These are phyloP conservation scores for Euclidia mi DNA, from an alignment of 2,888 invertebrate genomes.

Conservation along the genomic window DNA sequence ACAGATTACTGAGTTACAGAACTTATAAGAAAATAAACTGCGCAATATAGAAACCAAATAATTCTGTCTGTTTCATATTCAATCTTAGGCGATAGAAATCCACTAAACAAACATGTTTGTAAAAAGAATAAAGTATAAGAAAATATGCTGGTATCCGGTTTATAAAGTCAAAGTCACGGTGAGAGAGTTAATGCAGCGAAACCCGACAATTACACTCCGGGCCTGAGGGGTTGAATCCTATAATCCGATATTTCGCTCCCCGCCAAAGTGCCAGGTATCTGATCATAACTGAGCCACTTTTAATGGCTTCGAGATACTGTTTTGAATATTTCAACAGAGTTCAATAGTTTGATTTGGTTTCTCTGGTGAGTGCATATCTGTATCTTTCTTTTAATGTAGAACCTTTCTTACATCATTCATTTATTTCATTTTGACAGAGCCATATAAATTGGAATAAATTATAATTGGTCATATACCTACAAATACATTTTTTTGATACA, in stretches of 20 bases:
- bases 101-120: constrained; percentile 25
- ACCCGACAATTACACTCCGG: constrained; percentile 72
- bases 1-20: too few species aligned
- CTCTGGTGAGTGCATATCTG: background rate
- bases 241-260: too few species aligned
- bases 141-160: constrained; percentile 37
- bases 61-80: constrained; percentile 28
- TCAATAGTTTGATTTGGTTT: background rate
- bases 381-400: background rate
- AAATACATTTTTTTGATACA: too few species aligned
- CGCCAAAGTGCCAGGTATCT: constrained; percentile 39
- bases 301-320: constrained; percentile 30
- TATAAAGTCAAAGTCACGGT: constrained; percentile 61
- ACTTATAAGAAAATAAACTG: too few species aligned
- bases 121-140: constrained; percentile 34
- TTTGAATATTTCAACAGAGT: constrained; percentile 19
- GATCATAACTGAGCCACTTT: constrained; percentile 41
- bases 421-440: too few species aligned
- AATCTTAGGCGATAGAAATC: constrained; percentile 23
- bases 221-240: too few species aligned
- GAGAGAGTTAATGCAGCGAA: constrained; percentile 78
- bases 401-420: too few species aligned
- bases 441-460: too few species aligned
- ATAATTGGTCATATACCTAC: too few species aligned
- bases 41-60: too few species aligned